phyloP scores from a whole-genome alignment of 2,797 vertebrate genomes.

The Labroides dimidiatus region DNA sequence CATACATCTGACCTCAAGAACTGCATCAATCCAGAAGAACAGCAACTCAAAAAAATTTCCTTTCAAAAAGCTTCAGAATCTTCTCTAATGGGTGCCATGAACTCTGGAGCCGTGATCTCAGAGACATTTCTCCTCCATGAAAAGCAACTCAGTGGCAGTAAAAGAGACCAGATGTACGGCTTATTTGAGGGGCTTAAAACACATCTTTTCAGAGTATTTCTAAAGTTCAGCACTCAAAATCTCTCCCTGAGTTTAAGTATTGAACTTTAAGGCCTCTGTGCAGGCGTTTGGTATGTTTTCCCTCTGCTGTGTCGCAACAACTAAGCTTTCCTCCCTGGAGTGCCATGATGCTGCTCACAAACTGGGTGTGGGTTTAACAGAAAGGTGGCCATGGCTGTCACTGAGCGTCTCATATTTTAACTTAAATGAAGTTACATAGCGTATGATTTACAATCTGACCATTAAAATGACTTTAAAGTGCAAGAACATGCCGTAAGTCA shows the following conservation, averaged over 20 bases:
- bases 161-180: slow-evolving; percentile 45
- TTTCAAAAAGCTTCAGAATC: slow-evolving; percentile 52
- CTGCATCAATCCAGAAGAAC: slow-evolving; percentile 30
- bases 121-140: slow-evolving; percentile 66
- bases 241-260: slow-evolving; percentile 18
- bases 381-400: slow-evolving; percentile 43
- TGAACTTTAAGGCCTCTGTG: slow-evolving; percentile 28
- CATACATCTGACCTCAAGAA: slow-evolving; percentile 41
- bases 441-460: slow-evolving; percentile 61
- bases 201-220: slow-evolving; percentile 50
- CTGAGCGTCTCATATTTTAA: slow-evolving; percentile 58
- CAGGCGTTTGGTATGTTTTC: slow-evolving; percentile 21
- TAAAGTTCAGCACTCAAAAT: slow-evolving; percentile 81
- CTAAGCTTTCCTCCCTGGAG: slow-evolving; percentile 77
- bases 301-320: slow-evolving; percentile 77
- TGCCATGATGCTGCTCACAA: slow-evolving; percentile 66
- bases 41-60: slow-evolving; percentile 58
- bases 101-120: slow-evolving; percentile 55
- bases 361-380: slow-evolving; percentile 52
- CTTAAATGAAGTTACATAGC: slow-evolving; percentile 46
- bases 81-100: slow-evolving; percentile 68
- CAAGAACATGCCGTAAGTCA: slow-evolving; percentile 42
- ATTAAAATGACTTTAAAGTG: slow-evolving; percentile 48
- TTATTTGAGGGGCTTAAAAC: slow-evolving; percentile 67
- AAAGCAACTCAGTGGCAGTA: slow-evolving; percentile 79